Base-by-base conservation (phyloP, 1,140 invertebrate species). In the Conopomorpha cramerella region DNA sequence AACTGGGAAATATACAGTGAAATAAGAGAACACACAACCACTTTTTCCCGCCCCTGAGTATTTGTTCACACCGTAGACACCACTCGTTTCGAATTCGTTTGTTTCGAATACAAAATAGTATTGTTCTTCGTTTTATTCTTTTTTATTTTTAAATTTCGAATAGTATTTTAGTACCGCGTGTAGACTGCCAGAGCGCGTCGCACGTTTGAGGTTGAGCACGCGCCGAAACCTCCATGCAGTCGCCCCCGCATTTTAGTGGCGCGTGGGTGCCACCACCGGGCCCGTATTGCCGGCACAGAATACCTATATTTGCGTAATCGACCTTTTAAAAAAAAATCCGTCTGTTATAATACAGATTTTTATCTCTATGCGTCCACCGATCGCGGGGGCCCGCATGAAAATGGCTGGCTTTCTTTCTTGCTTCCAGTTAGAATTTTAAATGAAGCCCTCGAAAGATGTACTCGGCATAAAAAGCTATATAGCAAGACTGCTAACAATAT, bases 391-490 rank as follows among this genome's bases (percentile, higher is more conserved):
- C 50, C 59, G 55, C 46, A 53, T 62, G 51, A 60, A 68, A 74
- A 74, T 74, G 70, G 70, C 70, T 37, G 59, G 50, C 64, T 68
- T 61, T 66, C 63, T 68, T 70, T 66, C 66, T 68, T 68, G 56
- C 62, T 39, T 58, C 56, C 68, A 60, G 66, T 74, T 74, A 74
- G 67, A 72, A 74, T 74, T 74, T 74, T 70, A 74, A 74, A 74
- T 74, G 70, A 72, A 65, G n/a, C n/a, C 63, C 65, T 72, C 70
- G 66, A 74, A 74, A 70, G 70, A 74, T 74, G 70, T 65, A 72
- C 66, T 55, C 59, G 58, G 58, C 61, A 70, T 72, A 72, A 74
- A 74, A 74, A 74, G 65, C 65, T 70, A 74, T 74, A 66, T 62
- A 50, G 46, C n/a, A n/a, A n/a, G 43, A 45, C 56, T 43, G 54